These are phyloP conservation scores for Lucilia cuprina DNA, from an alignment of 1,140 invertebrate genomes.

Conservation along the genomic window DNA sequence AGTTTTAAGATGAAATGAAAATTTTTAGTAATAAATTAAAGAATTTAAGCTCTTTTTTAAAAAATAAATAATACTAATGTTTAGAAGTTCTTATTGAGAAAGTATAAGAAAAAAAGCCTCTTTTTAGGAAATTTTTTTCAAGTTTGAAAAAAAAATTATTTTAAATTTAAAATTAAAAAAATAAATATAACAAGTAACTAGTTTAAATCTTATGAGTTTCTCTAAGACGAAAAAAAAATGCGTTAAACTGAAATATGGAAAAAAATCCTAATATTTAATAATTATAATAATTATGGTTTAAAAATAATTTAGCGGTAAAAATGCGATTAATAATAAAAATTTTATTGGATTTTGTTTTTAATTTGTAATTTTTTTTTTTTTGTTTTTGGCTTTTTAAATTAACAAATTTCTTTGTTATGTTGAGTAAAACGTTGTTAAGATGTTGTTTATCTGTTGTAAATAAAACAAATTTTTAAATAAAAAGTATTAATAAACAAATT, in stretches of 20 bases:
- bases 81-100: background rate
- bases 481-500: background rate
- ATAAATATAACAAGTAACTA: too few relatives aligned
- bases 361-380: constrained; percentile 40
- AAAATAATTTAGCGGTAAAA: background rate
- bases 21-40: background rate
- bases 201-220: too few relatives aligned
- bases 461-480: background rate
- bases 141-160: background rate
- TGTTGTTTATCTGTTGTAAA: constrained; percentile 7
- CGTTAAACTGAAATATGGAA: background rate
- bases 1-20: background rate
- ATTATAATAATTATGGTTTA: background rate
- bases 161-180: background rate
- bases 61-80: background rate
- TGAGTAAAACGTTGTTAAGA: constrained; percentile 25
- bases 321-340: constrained; percentile 1
- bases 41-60: background rate
- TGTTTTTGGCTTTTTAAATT: constrained; percentile 23
- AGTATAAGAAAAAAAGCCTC: background rate
- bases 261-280: background rate
- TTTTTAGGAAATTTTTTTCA: background rate
- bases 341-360: constrained; percentile 8
- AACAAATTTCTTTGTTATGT: constrained; percentile 28
- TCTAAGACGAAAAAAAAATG: too few relatives aligned